A percentile compares a stretch with the other conserved stretches of the same genome.
phyloP scores from a whole-genome alignment of 2,888 invertebrate genomes.

The Brachyptera putata region DNA sequence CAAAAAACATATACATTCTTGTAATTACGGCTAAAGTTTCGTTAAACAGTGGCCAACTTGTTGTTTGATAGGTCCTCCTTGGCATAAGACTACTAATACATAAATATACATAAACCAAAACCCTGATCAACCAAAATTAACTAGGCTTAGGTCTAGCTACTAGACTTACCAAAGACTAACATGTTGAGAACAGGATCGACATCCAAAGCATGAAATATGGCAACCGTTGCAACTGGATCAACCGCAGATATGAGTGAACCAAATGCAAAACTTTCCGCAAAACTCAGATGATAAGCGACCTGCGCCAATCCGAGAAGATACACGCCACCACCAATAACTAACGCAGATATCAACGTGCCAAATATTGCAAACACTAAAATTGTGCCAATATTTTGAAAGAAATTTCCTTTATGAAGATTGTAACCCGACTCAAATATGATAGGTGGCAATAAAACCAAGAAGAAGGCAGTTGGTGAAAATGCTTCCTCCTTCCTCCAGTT shows the following conservation, averaged over 20 bases:
- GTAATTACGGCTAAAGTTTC: too few relatives aligned
- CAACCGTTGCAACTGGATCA: slow-evolving; percentile 98
- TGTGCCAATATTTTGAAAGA: slow-evolving; percentile 97
- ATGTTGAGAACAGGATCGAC: slow-evolving; percentile 97
- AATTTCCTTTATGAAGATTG: slow-evolving; percentile 95
- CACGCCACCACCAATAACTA: slow-evolving; percentile 94
- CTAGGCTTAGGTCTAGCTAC: background rate
- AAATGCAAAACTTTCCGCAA: slow-evolving; percentile 98
- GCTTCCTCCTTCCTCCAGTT: slow-evolving; percentile 98
- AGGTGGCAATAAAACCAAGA: slow-evolving; percentile 91
- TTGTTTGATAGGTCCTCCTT: too few relatives aligned
- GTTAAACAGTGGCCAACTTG: too few relatives aligned
- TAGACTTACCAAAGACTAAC: slow-evolving; percentile 78
- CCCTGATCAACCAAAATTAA: background rate
- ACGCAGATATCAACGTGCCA: slow-evolving; percentile 94
- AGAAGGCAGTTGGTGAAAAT: slow-evolving; percentile 97
- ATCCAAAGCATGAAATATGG: slow-evolving; percentile 96
- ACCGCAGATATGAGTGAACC: slow-evolving; percentile 97
- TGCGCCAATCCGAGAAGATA: slow-evolving; percentile 89
- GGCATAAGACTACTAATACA: too few relatives aligned
- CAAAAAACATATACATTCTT: too few relatives aligned
- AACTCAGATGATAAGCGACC: slow-evolving; percentile 85
- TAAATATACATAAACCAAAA: too few relatives aligned
- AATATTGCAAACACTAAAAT: slow-evolving; percentile 96
- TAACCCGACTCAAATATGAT: slow-evolving; percentile 99